A percentile compares a stretch with the other conserved stretches of the same genome.
Conservation (phyloP, 2,797 vertebrate species). For the Alosa sapidissima region DNA sequence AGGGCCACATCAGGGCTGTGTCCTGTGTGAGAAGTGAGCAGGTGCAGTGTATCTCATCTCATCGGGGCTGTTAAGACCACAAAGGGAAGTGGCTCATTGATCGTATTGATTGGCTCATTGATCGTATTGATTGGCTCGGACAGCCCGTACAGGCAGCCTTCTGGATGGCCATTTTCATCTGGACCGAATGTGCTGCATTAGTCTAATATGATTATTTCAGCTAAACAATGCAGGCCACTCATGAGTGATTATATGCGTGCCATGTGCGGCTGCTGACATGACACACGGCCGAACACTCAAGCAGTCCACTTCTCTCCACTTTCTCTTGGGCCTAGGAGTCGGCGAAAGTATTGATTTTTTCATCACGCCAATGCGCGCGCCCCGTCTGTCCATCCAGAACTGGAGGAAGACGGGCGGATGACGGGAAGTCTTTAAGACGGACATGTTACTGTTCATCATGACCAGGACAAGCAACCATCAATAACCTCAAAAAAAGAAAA, state of each 20-base stretch:
- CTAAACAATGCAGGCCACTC: neutral
- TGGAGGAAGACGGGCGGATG: neutral
- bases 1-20: neutral
- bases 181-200: neutral
- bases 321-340: neutral
- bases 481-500: neutral
- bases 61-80: neutral
- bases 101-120: neutral
- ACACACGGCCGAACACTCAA: neutral
- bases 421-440: constrained; percentile 31
- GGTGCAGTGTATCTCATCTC: neutral
- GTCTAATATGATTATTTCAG: neutral
- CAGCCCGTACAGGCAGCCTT: neutral
- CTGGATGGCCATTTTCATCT: neutral
- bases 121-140: neutral
- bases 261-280: neutral
- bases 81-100: neutral
- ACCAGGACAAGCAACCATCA: neutral
- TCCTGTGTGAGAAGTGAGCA: neutral
- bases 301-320: neutral
- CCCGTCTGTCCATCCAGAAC: neutral
- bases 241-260: neutral
- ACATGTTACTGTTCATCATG: constrained; percentile 19
- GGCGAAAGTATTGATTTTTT: neutral
- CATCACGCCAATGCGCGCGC: constrained; percentile 20